Evolutionary conservation across 2,797 vertebrate genomes (phyloP).

Genomic region (Cyprinodon diabolis): DNA sequence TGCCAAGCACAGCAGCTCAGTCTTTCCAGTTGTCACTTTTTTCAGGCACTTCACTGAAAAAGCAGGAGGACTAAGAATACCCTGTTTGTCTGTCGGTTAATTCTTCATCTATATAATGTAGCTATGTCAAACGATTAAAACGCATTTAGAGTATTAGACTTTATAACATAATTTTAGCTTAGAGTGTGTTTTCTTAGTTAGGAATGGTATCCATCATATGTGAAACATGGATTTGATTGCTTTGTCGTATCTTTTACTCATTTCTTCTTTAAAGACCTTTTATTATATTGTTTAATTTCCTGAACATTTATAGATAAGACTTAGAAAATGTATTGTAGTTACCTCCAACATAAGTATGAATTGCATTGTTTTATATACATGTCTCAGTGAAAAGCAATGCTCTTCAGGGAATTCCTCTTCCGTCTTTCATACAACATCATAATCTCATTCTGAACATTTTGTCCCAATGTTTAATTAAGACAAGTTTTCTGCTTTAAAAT

Average conservation of each 20-base stretch:
- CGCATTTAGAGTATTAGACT: neutral
- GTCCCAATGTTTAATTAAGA: neutral
- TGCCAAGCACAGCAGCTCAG: constrained; percentile 12
- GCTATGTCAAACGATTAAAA: neutral
- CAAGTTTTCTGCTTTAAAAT: neutral
- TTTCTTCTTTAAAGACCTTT: neutral
- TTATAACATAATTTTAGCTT: neutral
- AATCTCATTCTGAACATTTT: neutral
- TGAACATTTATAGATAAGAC: neutral
- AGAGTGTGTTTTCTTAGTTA: neutral
- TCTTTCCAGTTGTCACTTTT: constrained; percentile 13
- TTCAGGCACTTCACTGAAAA: constrained; percentile 24
- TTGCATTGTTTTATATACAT: neutral
- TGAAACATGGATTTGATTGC: neutral
- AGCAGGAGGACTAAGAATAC: constrained; percentile 5
- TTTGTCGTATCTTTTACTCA: neutral
- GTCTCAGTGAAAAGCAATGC: neutral
- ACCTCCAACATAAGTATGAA: neutral
- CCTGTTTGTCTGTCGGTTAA: constrained; percentile 24
- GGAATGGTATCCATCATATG: neutral
- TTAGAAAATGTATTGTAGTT: neutral
- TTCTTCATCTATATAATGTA: neutral
- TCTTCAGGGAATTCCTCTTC: neutral
- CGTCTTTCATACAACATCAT: neutral
- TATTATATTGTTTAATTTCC: constrained; percentile 3